Percentiles rank a stretch among this genome's conserved stretches.
phyloP scores from a whole-genome alignment of 2,888 invertebrate genomes.

The Netelia inedita region DNA sequence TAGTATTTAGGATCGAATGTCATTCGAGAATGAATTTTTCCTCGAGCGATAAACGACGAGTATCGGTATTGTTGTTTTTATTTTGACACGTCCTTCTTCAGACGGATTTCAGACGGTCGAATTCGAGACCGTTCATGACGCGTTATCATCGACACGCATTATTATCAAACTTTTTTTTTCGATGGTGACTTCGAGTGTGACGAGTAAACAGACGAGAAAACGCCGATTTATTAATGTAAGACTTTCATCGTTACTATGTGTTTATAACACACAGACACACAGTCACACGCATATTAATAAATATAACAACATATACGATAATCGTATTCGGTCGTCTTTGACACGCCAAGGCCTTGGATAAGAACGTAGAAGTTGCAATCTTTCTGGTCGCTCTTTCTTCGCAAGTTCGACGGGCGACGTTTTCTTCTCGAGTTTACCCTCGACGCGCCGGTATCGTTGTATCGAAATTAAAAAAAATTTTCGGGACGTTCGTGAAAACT shows the following conservation, averaged over 20 bases:
- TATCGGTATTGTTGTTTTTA: not conserved
- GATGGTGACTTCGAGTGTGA: not conserved
- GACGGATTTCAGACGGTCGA: not conserved
- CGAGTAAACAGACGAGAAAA: not conserved
- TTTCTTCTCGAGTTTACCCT: slow-evolving; percentile 7
- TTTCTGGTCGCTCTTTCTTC: slow-evolving; percentile 20
- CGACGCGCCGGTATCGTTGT: not conserved
- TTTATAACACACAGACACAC: not conserved
- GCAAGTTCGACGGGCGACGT: slow-evolving; percentile 15
- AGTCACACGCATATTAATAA: not conserved
- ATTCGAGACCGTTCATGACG: not conserved
- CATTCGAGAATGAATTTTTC: too few species aligned
- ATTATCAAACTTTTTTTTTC: slow-evolving; percentile 2
- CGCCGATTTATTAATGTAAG: not conserved
- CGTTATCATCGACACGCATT: not conserved
- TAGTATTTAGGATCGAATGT: too few species aligned
- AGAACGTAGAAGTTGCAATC: slow-evolving; percentile 32
- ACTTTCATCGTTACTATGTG: not conserved
- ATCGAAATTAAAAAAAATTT: not conserved
- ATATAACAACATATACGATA: slow-evolving; percentile 17
- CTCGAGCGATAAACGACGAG: not conserved
- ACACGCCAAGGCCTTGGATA: slow-evolving; percentile 2
- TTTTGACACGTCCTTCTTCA: not conserved
- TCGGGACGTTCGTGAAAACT: not conserved
- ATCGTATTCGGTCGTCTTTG: slow-evolving; percentile 38